phyloP scores from a whole-genome alignment of 2,113 vertebrate genomes.

The Coturnix japonica region DNA sequence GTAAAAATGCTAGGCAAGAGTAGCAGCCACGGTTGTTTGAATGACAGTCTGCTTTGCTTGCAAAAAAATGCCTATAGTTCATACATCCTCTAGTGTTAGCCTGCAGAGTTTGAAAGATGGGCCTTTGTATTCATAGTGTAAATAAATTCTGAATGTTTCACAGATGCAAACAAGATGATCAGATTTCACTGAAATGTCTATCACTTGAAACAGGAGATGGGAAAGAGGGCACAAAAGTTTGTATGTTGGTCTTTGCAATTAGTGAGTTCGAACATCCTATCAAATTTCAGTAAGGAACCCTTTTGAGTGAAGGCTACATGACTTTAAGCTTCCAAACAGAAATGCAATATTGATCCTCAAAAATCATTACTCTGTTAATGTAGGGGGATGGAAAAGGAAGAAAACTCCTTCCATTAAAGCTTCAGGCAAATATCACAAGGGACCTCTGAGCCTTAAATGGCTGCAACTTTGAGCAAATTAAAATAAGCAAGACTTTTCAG shows the following conservation, averaged over 20 bases:
- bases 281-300: neutral
- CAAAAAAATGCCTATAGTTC: neutral
- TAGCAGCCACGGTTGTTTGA: neutral
- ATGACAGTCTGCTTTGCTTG: neutral
- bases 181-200: neutral
- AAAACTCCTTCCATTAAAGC: neutral
- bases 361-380: slow-evolving; percentile 14
- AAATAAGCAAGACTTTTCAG: slow-evolving; percentile 32
- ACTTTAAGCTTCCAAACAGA: neutral
- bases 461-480: slow-evolving; percentile 36
- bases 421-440: neutral
- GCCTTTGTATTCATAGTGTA: neutral
- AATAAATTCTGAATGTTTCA: neutral
- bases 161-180: rapidly evolving
- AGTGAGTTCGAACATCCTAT: neutral
- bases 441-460: neutral
- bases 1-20: neutral
- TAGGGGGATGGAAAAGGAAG: neutral
- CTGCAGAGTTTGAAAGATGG: neutral
- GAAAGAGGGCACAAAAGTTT: neutral
- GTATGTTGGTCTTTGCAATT: neutral
- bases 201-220: neutral
- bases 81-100: neutral
- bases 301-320: neutral
- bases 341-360: slow-evolving; percentile 24